Base-by-base conservation (phyloP, 1,140 invertebrate genomes). In the Sarcophaga bullata region DNA sequence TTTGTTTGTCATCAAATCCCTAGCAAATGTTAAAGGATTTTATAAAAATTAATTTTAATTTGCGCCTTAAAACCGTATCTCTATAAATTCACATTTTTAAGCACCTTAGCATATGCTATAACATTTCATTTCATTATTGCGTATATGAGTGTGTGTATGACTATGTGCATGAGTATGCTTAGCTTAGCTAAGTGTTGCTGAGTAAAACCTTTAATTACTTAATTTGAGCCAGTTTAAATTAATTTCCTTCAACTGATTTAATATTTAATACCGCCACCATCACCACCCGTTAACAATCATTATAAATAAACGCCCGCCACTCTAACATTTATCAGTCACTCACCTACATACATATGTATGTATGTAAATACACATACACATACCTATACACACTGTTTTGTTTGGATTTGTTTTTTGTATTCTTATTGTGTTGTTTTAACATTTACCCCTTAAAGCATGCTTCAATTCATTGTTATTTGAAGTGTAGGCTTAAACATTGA, bases 161-260 rank as follows among this genome's bases (percentile, higher is more conserved):
- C 8, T 19, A 8, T 68, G 10, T 68, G 62, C 19, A 15, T 13
- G 54, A n/a, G 54, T 58, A n/a, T 58, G 11, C 11, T 58, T 58
- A 37, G 25, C 25, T 37, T 37, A 37, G 25, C 25, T 37, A 37
- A 37, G 25, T 37, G 25, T 37, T 37, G 25, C 25, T 37, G 25
- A 37, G 25, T 68, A 68, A 68, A 19, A n/a, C 50, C 58, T 68
- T 68, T 68, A 68, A 68, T 68, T 68, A 19, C 58, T 68, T 68
- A 68, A 68, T 68, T 68, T 68, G 19, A 19, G 6, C 58, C 7
- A 19, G 58, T 68, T 68, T 19, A 68, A 17, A 68, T 68, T 19
- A 68, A 19, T 68, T 68, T 68, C 58, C 15, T 68, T 68, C 8
- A 68, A 68, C 58, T 19, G 8, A 8, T 68, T 68, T 68, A 68